Conservation (phyloP, 2,113 vertebrate species). For the Oncorhynchus nerka region DNA sequence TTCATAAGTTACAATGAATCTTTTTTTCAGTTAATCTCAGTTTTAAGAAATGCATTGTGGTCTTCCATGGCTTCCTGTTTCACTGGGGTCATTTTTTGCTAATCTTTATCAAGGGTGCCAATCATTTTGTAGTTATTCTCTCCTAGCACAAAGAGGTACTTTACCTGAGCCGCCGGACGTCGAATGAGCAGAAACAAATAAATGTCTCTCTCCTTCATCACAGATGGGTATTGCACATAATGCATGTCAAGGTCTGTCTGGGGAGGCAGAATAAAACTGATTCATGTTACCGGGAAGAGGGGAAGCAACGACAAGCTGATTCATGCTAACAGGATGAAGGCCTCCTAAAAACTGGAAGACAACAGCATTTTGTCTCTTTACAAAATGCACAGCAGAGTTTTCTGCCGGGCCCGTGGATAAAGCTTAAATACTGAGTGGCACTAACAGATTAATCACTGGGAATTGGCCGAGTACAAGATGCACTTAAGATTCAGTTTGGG, state of each 20-base stretch:
- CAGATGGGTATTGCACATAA: slow-evolving; percentile 5
- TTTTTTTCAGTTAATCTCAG: too few relatives aligned
- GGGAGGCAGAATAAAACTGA: slow-evolving; percentile 3
- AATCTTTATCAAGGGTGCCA: too few relatives aligned
- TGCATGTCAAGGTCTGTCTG: slow-evolving; percentile 6
- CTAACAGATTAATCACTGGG: slow-evolving; percentile 21
- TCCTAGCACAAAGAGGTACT: not conserved
- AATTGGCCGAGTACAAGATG: not conserved
- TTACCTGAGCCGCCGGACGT: not conserved
- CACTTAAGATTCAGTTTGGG: not conserved
- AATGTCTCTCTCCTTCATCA: not conserved
- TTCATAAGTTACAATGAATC: too few relatives aligned
- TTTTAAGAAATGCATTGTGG: too few relatives aligned
- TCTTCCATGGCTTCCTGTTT: too few relatives aligned
- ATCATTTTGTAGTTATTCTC: too few relatives aligned
- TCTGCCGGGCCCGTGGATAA: slow-evolving; percentile 13
- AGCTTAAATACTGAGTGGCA: slow-evolving; percentile 21
- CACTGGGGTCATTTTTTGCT: too few relatives aligned
- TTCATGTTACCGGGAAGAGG: slow-evolving; percentile 15
- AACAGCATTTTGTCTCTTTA: slow-evolving; percentile 23
- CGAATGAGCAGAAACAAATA: not conserved
- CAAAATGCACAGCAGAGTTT: slow-evolving; percentile 5
- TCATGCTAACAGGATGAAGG: slow-evolving; percentile 17
- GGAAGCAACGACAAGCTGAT: slow-evolving; percentile 6
- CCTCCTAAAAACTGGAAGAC: slow-evolving; percentile 24